A percentile compares a stretch with the other conserved stretches of the same genome.
Conservation (phyloP, 2,797 vertebrate species). For the Antennarius maculatus region DNA sequence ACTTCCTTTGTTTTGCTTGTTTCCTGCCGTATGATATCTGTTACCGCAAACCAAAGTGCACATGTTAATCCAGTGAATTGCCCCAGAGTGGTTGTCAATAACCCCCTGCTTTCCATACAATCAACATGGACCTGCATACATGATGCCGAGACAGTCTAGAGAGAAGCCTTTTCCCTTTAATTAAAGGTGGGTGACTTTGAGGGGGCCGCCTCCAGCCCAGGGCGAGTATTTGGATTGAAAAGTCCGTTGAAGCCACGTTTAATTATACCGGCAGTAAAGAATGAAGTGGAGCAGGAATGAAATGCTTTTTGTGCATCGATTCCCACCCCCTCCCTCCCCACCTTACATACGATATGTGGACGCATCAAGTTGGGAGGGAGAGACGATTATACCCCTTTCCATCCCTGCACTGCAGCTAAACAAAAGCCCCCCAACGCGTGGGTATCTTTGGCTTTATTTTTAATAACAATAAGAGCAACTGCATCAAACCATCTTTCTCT, state of each 20-base stretch:
- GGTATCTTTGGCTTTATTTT: constrained; percentile 32
- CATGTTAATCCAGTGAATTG: constrained; percentile 27
- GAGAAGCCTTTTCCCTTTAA: constrained; percentile 35
- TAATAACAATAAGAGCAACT: constrained; percentile 55
- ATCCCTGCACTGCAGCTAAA: constrained; percentile 62
- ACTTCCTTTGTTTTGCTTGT: neutral
- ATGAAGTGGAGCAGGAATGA: constrained; percentile 78
- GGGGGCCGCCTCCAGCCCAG: constrained; percentile 42
- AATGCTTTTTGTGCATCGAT: constrained; percentile 78
- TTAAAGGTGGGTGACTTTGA: constrained; percentile 52
- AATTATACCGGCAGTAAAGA: constrained; percentile 76
- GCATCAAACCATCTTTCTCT: constrained; percentile 53
- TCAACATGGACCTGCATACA: constrained; percentile 32
- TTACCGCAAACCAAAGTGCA: constrained; percentile 14
- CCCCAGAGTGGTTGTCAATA: constrained; percentile 51
- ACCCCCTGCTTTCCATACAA: constrained; percentile 40
- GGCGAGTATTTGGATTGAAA: constrained; percentile 54
- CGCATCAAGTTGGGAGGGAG: constrained; percentile 34
- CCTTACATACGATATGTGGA: constrained; percentile 33
- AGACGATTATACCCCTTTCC: constrained; percentile 54
- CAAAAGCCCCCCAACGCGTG: constrained; percentile 12
- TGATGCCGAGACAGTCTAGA: constrained; percentile 26
- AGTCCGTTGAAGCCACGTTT: constrained; percentile 67
- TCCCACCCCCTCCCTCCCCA: constrained; percentile 2
- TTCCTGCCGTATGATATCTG: constrained; percentile 3